These are phyloP conservation scores for Pterophyllum scalare DNA, from an alignment of 2,113 vertebrate genomes.

Conservation along the genomic window DNA sequence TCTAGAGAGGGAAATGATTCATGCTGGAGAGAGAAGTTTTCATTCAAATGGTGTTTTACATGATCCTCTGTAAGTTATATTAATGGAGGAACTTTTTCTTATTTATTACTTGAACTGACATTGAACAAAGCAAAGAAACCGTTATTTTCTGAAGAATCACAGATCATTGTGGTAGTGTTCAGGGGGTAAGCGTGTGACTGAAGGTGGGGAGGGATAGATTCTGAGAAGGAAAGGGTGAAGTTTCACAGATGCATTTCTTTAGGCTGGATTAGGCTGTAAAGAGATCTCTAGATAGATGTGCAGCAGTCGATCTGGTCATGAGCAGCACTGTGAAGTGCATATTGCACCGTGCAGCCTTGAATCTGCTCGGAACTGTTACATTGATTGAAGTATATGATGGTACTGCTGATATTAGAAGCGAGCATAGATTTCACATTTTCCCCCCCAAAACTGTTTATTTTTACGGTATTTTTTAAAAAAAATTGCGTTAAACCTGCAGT, in stretches of 20 bases:
- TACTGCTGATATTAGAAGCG: not conserved
- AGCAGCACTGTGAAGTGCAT: conserved; percentile 1
- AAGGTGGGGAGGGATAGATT: not conserved
- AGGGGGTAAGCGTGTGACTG: not conserved
- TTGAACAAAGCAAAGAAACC: not conserved
- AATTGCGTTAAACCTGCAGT: not conserved
- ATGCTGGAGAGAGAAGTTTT: not conserved
- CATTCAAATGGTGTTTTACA: not conserved
- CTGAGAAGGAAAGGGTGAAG: not conserved
- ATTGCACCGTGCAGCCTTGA: not conserved
- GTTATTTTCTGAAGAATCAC: not conserved
- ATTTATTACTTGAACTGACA: not conserved
- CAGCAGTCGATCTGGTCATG: not conserved
- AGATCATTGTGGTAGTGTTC: not conserved
- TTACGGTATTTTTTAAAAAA: no score
- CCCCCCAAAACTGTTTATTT: not conserved
- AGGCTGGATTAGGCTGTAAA: not conserved
- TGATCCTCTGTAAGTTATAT: not conserved
- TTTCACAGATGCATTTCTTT: not conserved
- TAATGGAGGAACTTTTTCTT: not conserved
- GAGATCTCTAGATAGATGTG: conserved; percentile 15
- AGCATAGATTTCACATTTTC: not conserved
- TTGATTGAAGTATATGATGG: conserved; percentile 27
- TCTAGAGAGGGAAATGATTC: not conserved
- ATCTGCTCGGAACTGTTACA: conserved; percentile 17